Conservation (phyloP, 1,140 invertebrate genomes). For the Ganaspis sp. region DNA sequence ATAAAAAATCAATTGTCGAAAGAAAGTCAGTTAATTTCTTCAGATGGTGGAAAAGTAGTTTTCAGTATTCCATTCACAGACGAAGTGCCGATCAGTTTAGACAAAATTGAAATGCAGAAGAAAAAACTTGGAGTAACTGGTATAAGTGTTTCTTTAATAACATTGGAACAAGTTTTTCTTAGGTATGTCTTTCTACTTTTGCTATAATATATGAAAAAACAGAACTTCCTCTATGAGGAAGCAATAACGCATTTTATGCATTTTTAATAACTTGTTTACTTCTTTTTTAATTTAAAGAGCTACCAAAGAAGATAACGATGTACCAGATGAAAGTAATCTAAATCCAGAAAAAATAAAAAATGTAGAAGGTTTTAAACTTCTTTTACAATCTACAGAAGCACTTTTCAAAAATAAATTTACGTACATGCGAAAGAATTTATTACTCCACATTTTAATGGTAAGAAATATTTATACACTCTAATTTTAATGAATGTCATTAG, state of each 20-base stretch:
- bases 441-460: constrained; percentile 57
- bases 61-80: constrained; percentile 74
- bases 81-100: constrained; percentile 80
- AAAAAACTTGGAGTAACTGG: constrained; percentile 81
- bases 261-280: constrained; percentile 25
- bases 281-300: constrained; percentile 54
- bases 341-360: constrained; percentile 52
- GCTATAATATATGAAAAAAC: too few relatives aligned
- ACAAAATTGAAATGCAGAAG: constrained; percentile 79
- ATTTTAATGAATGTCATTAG: too few relatives aligned
- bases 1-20: constrained; percentile 60
- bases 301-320: constrained; percentile 62
- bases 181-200: constrained; percentile 77
- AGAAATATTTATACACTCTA: constrained; percentile 28
- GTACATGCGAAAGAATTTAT: constrained; percentile 64
- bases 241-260: constrained; percentile 24
- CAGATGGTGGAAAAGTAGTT: constrained; percentile 66
- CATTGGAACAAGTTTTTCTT: constrained; percentile 91
- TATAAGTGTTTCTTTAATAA: constrained; percentile 88
- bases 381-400: constrained; percentile 59
- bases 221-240: too few relatives aligned
- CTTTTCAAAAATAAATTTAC: constrained; percentile 65
- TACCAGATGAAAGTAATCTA: constrained; percentile 56
- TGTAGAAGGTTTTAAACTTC: constrained; percentile 59
- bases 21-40: constrained; percentile 57